These are phyloP conservation scores for Conus ventricosus DNA, from an alignment of 1,140 invertebrate genomes.

Conservation along the genomic window DNA sequence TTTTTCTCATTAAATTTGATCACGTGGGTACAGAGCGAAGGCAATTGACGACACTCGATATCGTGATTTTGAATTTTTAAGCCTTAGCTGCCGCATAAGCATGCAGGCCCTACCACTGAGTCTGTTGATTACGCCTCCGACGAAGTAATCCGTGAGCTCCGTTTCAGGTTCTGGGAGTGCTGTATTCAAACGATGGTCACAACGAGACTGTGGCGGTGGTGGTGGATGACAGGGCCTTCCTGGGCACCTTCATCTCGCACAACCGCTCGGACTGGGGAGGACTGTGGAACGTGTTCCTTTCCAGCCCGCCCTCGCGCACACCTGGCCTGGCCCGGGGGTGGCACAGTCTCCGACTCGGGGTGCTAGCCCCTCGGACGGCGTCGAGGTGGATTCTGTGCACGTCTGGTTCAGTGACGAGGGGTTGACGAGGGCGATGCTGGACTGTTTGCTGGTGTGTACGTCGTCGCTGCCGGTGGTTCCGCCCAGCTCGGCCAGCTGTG, in stretches of 20 bases:
- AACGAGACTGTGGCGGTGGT: conserved; percentile 39
- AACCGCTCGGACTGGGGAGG: conserved; percentile 19
- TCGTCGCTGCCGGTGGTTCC: conserved; percentile 20
- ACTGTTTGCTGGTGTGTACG: conserved; percentile 46
- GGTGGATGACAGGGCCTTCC: conserved; percentile 42
- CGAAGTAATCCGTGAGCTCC: neutral
- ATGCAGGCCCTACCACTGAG: no score
- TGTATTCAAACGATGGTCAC: conserved; percentile 46
- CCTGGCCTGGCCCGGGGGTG: conserved; percentile 46
- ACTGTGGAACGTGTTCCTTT: conserved; percentile 40
- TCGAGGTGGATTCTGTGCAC: conserved; percentile 46
- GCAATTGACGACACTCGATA: no score
- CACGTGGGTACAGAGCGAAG: no score
- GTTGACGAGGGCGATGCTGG: conserved; percentile 47
- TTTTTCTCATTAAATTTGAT: no score
- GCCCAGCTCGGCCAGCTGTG: neutral
- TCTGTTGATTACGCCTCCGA: no score
- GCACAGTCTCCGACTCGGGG: conserved; percentile 47
- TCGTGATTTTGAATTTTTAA: no score
- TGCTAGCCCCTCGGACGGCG: conserved; percentile 17
- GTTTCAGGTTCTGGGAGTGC: conserved; percentile 18
- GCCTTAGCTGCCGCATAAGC: no score
- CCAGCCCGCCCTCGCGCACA: conserved; percentile 38
- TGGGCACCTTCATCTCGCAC: conserved; percentile 42
- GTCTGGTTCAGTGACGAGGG: conserved; percentile 45